phyloP scores from a whole-genome alignment of 2,888 invertebrate genomes.

The Eupithecia exiguata region DNA sequence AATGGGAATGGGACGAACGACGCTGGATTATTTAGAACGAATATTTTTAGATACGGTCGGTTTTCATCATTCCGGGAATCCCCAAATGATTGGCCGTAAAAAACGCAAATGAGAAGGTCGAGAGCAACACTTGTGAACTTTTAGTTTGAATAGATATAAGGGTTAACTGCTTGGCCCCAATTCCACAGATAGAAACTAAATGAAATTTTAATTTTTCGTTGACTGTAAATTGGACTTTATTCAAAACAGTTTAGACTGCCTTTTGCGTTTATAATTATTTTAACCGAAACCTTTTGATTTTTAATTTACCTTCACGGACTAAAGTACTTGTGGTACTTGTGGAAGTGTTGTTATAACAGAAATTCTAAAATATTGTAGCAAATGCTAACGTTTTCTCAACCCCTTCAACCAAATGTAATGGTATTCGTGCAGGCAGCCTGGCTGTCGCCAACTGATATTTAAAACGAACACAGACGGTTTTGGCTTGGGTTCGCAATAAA shows the following conservation, averaged over 20 bases:
- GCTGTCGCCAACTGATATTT: conserved; percentile 54
- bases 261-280: background rate
- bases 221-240: background rate
- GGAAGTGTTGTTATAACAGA: background rate
- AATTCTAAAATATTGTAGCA: conserved; percentile 3
- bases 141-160: conserved; percentile 31
- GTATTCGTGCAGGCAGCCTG: conserved; percentile 50
- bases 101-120: conserved; percentile 24
- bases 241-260: background rate
- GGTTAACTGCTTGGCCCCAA: conserved; percentile 37
- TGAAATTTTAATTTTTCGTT: conserved; percentile 54
- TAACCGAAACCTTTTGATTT: background rate
- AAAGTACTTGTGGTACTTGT: background rate
- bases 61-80: conserved; percentile 39
- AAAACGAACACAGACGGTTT: conserved; percentile 66
- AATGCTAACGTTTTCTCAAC: conserved; percentile 21
- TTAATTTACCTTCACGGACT: background rate
- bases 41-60: conserved; percentile 12
- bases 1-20: background rate
- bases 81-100: conserved; percentile 28
- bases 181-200: conserved; percentile 44
- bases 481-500: conserved; percentile 80
- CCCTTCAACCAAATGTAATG: conserved; percentile 49
- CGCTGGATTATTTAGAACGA: conserved; percentile 5
- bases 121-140: conserved; percentile 26